Evolutionary conservation across 2,113 vertebrate genomes (phyloP).

Genomic region (Melanerpes formicivorus): DNA sequence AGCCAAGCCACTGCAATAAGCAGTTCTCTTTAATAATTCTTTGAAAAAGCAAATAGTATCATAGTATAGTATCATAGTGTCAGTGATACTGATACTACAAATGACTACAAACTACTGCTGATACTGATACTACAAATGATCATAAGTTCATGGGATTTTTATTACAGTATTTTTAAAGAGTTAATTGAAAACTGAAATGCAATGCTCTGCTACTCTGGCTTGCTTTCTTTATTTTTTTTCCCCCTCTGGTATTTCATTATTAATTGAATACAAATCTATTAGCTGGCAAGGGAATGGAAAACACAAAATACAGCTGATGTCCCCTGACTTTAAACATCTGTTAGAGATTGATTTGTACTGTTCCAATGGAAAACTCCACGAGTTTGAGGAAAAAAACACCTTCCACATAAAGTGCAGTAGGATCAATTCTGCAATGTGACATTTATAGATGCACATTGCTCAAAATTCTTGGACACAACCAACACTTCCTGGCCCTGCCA

Average conservation of each 20-base stretch:
- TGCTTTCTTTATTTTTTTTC: not conserved
- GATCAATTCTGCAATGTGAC: not conserved
- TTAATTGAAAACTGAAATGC: not conserved
- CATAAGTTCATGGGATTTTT: not conserved
- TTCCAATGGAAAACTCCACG: not conserved
- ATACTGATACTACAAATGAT: not conserved
- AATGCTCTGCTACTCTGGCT: not conserved
- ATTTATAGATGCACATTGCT: not conserved
- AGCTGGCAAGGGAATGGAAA: not conserved
- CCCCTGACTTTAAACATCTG: not conserved
- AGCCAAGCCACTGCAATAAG: not conserved
- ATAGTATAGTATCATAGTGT: too few relatives aligned
- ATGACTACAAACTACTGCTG: too few relatives aligned
- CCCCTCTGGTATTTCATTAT: not conserved
- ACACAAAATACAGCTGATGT: not conserved
- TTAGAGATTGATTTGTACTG: not conserved
- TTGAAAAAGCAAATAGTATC: not conserved
- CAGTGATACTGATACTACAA: too few relatives aligned
- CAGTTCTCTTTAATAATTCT: not conserved
- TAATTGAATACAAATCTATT: not conserved
- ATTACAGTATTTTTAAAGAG: not conserved
- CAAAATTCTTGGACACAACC: not conserved
- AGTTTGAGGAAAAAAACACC: not conserved
- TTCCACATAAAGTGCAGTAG: not conserved
- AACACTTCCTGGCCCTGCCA: fast-evolving